phyloP scores from a whole-genome alignment of 1,140 invertebrate species.

The Limonius californicus region DNA sequence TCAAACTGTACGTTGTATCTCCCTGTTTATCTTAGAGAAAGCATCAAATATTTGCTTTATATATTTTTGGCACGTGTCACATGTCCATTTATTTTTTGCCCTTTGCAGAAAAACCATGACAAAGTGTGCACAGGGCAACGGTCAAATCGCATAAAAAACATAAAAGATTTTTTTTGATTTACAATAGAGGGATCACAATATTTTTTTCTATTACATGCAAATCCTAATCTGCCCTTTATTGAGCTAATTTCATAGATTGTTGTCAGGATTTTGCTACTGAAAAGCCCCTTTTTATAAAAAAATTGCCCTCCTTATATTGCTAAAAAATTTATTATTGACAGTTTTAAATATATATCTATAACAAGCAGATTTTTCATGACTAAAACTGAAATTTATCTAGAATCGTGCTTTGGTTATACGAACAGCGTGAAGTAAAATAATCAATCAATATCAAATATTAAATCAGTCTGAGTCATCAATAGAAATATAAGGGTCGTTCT shows the following conservation, averaged over 20 bases:
- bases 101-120: conserved; percentile 2
- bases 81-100: neutral
- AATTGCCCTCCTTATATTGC: no score
- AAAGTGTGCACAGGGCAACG: conserved; percentile 14
- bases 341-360: no score
- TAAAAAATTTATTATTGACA: no score
- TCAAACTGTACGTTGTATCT: neutral
- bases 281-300: no score
- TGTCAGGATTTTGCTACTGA: neutral
- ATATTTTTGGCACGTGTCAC: neutral
- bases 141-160: conserved; percentile 13
- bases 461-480: conserved; percentile 12
- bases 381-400: no score
- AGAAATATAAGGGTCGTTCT: conserved; percentile 10
- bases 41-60: neutral
- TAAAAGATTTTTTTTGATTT: conserved; percentile 15
- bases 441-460: conserved; percentile 18
- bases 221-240: conserved; percentile 10
- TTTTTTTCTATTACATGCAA: conserved; percentile 16
- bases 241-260: conserved; percentile 12
- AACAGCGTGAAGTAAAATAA: conserved; percentile 1
- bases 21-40: neutral
- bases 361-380: no score
- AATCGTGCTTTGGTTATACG: no score
- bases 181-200: conserved; percentile 16